Conservation (phyloP, 2,113 vertebrate genomes). For the Serinus canaria region DNA sequence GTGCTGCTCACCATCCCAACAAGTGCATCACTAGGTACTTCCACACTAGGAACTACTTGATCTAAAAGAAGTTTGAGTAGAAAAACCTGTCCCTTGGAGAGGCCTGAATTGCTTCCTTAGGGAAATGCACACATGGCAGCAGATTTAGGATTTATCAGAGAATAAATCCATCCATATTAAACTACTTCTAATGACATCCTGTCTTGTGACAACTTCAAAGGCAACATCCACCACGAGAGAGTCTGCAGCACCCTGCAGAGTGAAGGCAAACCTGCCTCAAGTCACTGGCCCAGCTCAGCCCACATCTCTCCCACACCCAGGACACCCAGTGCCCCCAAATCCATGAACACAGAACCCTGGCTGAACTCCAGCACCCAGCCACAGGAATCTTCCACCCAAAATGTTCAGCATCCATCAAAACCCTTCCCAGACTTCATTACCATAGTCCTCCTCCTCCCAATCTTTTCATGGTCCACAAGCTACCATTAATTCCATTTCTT, state of each 20-base stretch:
- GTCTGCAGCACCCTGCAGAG: not conserved
- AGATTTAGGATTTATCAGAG: not conserved
- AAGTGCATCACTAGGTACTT: not conserved
- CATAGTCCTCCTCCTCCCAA: not conserved
- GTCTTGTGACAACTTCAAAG: not conserved
- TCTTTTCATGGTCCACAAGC: not conserved
- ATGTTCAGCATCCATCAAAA: not conserved
- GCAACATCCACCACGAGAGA: not conserved
- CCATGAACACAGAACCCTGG: not conserved
- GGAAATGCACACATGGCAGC: not conserved
- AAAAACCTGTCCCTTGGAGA: not conserved
- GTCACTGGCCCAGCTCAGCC: not conserved
- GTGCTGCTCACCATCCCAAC: not conserved
- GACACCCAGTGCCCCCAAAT: not conserved
- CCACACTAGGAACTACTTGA: not conserved
- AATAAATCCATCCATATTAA: not conserved
- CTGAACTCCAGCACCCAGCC: not conserved
- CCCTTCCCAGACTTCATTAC: not conserved
- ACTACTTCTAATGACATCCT: not conserved
- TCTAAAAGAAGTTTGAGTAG: not conserved
- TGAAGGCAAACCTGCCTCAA: not conserved
- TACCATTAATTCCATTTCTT: not conserved
- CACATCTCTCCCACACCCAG: not conserved
- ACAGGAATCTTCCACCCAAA: not conserved
- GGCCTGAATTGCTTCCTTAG: not conserved